Base-by-base conservation (phyloP, 2,888 invertebrate species). In the Steromphala cineraria region DNA sequence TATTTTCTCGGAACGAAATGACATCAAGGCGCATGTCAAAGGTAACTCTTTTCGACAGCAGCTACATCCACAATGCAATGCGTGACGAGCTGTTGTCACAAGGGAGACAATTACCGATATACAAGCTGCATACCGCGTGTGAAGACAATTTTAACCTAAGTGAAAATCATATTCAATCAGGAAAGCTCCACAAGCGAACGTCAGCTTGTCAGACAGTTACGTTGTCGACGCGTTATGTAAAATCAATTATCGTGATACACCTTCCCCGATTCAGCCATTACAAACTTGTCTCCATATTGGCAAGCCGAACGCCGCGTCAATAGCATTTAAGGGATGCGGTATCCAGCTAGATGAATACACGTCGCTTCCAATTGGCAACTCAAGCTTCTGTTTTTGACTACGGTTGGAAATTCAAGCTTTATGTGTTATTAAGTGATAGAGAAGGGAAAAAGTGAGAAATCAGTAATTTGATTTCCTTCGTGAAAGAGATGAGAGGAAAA, bases 131-230 rank as follows among this genome's bases (percentile, higher is more conserved):
- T 28, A 24, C 62, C 62, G 62, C 62, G 62, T 62, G 62, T 62
- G 62, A 62, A 62, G 62, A 62, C 28, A 62, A 62, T 62, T 62
- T 62, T 62, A 62, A 28, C 62, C 28, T 62, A 62, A 62, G 62
- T 62, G 62, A 62, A 62, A 62, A 62, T 62, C 62, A 62, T 62
- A 62, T 62, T 62, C 62, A 62, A 62, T 62, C 62, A 62, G 28
- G 15, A 15, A 28, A 28, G 15, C 28, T 24, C 62, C 24, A 24
- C 15, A 15, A 28, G 15, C 62, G 62, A 28, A 28, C 24, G 62
- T 62, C 62, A n/a, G 62, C 13, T 28, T 62, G 62, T 24, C 28
- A 24, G 62, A 62, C 62, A 62, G 62, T 28, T 62, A 62, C 62
- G 28, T n/a, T 62, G 62, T 28, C 28, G 62, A 62, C 24, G 62